These are phyloP conservation scores for Mechanitis messenoides DNA, from an alignment of 2,888 invertebrate genomes.

Conservation along the genomic window DNA sequence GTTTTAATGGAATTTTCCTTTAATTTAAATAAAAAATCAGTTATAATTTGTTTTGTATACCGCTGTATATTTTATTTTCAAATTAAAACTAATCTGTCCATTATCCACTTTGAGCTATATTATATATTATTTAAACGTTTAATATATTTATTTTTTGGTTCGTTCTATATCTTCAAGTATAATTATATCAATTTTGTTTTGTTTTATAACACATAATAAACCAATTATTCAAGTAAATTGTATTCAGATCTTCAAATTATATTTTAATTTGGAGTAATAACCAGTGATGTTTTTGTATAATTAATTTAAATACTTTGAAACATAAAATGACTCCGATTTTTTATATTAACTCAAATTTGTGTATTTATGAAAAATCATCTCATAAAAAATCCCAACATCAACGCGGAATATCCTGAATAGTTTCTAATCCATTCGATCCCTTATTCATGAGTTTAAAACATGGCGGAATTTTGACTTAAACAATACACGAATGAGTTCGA, in stretches of 20 bases:
- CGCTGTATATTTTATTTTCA: no score
- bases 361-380: background rate
- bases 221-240: slow-evolving; percentile 11
- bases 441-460: no score
- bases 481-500: no score
- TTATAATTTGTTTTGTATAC: no score
- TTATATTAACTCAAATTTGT: background rate
- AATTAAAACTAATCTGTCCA: no score
- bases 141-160: background rate
- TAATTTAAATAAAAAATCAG: no score
- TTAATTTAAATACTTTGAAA: slow-evolving; percentile 1
- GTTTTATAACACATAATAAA: slow-evolving; percentile 20
- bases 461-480: no score
- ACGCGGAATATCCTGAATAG: no score
- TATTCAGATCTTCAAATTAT: slow-evolving; percentile 20
- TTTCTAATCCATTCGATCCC: no score
- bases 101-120: no score
- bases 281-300: slow-evolving; percentile 7
- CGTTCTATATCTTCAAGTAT: slow-evolving; percentile 11
- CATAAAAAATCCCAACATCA: background rate
- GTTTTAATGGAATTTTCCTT: slow-evolving; percentile 8
- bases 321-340: background rate
- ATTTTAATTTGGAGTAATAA: slow-evolving; percentile 22
- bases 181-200: slow-evolving; percentile 13
- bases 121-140: slow-evolving; percentile 2